Evolutionary conservation across 1,140 invertebrate genomes (phyloP).

Genomic region (Dinoponera quadriceps): DNA sequence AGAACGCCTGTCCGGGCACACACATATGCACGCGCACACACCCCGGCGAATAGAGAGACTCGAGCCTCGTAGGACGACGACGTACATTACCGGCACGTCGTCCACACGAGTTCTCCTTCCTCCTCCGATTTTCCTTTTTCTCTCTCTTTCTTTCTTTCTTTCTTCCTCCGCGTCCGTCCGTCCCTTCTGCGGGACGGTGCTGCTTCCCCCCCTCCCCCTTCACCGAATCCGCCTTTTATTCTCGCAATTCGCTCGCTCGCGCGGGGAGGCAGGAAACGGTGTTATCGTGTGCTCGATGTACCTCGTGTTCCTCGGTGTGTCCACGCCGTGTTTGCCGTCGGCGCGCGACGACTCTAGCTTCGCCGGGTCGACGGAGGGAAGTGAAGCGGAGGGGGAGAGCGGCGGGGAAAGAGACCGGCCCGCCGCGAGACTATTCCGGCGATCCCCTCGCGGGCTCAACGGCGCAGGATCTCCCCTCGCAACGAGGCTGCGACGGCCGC

Average conservation of each 20-base stretch:
- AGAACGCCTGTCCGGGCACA: not conserved
- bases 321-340: slow-evolving; percentile 73
- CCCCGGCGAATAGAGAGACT: not conserved
- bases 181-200: slow-evolving; percentile 17
- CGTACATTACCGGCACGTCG: slow-evolving; percentile 20
- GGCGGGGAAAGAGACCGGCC: slow-evolving; percentile 43
- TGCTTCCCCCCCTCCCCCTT: slow-evolving; percentile 6
- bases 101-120: not conserved
- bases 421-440: slow-evolving; percentile 17
- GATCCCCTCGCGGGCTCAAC: slow-evolving; percentile 25
- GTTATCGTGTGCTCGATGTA: slow-evolving; percentile 51
- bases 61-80: not conserved
- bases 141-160: not conserved
- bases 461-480: not conserved
- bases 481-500: too few species aligned
- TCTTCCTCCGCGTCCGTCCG: not conserved
- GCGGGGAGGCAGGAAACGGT: not conserved
- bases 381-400: not conserved
- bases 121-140: too few species aligned
- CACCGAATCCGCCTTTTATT: not conserved
- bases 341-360: slow-evolving; percentile 51
- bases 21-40: not conserved
- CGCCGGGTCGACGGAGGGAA: slow-evolving; percentile 53
- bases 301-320: slow-evolving; percentile 64
- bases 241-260: not conserved